Evolutionary conservation across 53 echinoderm and acorn worm genomes (phyloP), one percentile per base, ranked within the genome.

Genomic region (Echinarachnius parma): DNA sequence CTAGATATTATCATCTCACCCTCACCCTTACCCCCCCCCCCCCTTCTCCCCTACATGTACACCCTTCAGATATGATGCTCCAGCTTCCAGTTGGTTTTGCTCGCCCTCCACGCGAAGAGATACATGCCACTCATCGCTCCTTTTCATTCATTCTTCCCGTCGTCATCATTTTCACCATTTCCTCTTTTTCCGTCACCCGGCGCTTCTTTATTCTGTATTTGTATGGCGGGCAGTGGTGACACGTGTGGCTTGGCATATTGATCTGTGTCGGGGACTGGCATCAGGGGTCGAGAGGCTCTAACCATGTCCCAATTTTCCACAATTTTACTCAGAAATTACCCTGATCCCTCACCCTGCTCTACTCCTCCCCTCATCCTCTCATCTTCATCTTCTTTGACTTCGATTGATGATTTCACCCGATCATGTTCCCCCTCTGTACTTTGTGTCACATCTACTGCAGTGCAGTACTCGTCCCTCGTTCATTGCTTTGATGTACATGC

Each of bases 41-140:
- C n/a, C n/a, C n/a, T n/a, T n/a, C n/a, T n/a, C n/a, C n/a, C n/a
- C n/a, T n/a, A n/a, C n/a, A n/a, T n/a, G n/a, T n/a, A n/a, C n/a
- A n/a, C n/a, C 55, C 74, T 72, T 56, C 56, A 72, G 74, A 72
- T 72, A 72, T 72, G 74, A 72, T 72, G 74, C 74, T 44, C 44
- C 57, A 42, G 57, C 35, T 72, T 50, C 52, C n/a, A n/a, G 52
- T 50, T 50, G 52, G 52, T 50, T 50, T 50, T 50, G 9, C 15
- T 19, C 52, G 10, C 15, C 52, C 52, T 50, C 19, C n/a, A n/a
- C n/a, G n/a, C n/a, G n/a, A n/a, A n/a, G n/a, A n/a, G n/a, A n/a
- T n/a, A n/a, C n/a, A n/a, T n/a, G n/a, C n/a, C n/a, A n/a, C n/a
- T n/a, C n/a, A n/a, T n/a, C n/a, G n/a, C n/a, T n/a, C n/a, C n/a